A percentile compares a stretch with the other conserved stretches of the same genome.
These are phyloP conservation scores for Drosophila rubida DNA, from an alignment of 2,888 invertebrate genomes.

Conservation along the genomic window DNA sequence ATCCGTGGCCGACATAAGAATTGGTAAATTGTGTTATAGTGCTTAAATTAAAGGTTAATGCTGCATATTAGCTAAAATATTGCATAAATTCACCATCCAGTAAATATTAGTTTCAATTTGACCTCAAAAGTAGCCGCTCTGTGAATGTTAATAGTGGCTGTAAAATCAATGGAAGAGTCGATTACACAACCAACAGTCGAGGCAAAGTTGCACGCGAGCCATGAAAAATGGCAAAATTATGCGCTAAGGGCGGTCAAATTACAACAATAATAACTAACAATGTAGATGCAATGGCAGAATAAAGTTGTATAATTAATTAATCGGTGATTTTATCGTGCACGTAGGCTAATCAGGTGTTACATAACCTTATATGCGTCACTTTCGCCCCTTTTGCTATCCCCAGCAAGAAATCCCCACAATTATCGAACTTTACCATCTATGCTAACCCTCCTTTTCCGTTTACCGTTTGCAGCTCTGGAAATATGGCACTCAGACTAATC, in stretches of 20 bases:
- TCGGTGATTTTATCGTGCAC: slow-evolving; percentile 17
- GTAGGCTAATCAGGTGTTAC: slow-evolving; percentile 45
- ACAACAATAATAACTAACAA: slow-evolving; percentile 5
- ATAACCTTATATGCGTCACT: slow-evolving; percentile 64
- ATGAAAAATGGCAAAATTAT: slow-evolving; percentile 53
- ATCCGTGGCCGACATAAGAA: slow-evolving; percentile 38
- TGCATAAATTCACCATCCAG: neutral
- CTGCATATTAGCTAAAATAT: neutral
- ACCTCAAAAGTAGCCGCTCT: too few species aligned
- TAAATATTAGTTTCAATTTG: neutral
- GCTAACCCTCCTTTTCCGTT: neutral
- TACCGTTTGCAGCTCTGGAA: slow-evolving; percentile 43
- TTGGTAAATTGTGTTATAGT: slow-evolving; percentile 53
- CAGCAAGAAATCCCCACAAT: neutral
- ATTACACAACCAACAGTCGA: slow-evolving; percentile 73
- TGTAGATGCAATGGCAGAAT: neutral
- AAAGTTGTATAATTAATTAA: slow-evolving; percentile 12
- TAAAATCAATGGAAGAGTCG: slow-evolving; percentile 36
- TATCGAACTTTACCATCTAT: neutral
- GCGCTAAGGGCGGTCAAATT: slow-evolving; percentile 8
- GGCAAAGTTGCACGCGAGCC: slow-evolving; percentile 21
- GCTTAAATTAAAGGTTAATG: slow-evolving; percentile 20
- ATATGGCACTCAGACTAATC: slow-evolving; percentile 82
- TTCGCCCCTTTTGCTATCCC: slow-evolving; percentile 1
- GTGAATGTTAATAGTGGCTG: neutral